phyloP scores from a whole-genome alignment of 2,888 invertebrate genomes.

The Lottia gigantea region DNA sequence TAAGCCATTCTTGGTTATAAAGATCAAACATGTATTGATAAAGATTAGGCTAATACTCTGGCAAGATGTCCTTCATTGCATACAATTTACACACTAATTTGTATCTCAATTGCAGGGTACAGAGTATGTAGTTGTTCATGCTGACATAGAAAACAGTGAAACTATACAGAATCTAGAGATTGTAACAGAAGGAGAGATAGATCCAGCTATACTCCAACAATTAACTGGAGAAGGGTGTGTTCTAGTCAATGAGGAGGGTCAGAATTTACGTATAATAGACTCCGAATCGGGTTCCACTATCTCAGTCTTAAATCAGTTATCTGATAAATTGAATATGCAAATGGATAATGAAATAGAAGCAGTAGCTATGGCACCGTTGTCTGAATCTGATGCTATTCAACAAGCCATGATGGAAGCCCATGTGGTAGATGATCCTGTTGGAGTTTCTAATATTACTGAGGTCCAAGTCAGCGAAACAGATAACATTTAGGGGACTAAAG shows the following conservation, averaged over 20 bases:
- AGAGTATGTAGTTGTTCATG: constrained; percentile 83
- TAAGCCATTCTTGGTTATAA: too few relatives aligned
- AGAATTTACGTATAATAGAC: constrained; percentile 44
- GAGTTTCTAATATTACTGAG: constrained; percentile 8
- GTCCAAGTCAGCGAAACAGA: neutral
- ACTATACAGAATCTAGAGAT: constrained; percentile 50
- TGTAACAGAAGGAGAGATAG: constrained; percentile 37
- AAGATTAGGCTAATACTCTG: too few relatives aligned
- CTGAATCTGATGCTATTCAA: constrained; percentile 27
- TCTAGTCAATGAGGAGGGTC: constrained; percentile 38
- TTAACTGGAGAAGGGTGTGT: constrained; percentile 39
- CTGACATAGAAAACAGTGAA: constrained; percentile 30
- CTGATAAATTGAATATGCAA: constrained; percentile 21
- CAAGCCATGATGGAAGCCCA: constrained; percentile 32
- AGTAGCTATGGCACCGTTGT: constrained; percentile 33
- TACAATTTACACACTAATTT: neutral
- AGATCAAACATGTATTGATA: too few relatives aligned
- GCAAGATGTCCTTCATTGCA: too few relatives aligned
- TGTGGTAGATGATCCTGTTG: constrained; percentile 28
- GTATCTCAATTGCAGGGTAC: constrained; percentile 75
- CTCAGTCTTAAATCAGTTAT: constrained; percentile 32
- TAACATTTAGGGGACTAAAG: too few relatives aligned
- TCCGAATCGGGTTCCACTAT: constrained; percentile 46
- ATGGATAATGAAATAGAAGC: constrained; percentile 31
- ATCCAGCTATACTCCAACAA: constrained; percentile 37